These are phyloP conservation scores for Indicator indicator DNA, from an alignment of 2,113 vertebrate species.

Conservation along the genomic window DNA sequence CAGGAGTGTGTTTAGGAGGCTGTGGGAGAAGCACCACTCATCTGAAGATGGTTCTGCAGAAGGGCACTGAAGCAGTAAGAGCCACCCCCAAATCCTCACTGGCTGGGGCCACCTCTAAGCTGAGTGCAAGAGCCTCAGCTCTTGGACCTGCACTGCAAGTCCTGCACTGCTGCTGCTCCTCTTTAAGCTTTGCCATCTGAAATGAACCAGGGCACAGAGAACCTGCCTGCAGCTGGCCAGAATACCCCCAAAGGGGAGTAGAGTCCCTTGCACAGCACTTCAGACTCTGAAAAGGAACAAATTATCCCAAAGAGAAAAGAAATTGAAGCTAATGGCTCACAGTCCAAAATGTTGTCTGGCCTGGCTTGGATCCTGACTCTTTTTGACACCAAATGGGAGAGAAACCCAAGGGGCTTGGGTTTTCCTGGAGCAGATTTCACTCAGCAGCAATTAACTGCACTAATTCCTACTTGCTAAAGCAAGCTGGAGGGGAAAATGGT, in stretches of 20 bases:
- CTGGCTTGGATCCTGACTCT: neutral
- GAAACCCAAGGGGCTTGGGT: neutral
- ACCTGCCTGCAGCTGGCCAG: neutral
- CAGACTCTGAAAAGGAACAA: neutral
- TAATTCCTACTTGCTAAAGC: no score
- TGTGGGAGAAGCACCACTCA: neutral
- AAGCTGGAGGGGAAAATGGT: neutral
- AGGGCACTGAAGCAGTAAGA: neutral
- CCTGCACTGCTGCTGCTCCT: neutral
- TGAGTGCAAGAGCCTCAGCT: neutral
- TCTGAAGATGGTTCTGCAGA: neutral
- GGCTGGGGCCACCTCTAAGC: rapidly evolving
- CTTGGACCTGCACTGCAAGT: no score
- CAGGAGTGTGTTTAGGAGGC: neutral
- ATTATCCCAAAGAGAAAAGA: no score
- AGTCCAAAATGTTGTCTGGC: neutral
- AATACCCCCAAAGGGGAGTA: neutral
- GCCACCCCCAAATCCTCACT: neutral
- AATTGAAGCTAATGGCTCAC: no score
- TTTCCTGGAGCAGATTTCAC: neutral
- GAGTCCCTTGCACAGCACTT: neutral
- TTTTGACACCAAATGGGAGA: neutral
- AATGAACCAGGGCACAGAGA: neutral
- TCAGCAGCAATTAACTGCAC: neutral
- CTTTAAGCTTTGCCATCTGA: neutral